These are phyloP conservation scores for Cranoglanis bouderius DNA, from an alignment of 2,113 vertebrate genomes.

Conservation along the genomic window DNA sequence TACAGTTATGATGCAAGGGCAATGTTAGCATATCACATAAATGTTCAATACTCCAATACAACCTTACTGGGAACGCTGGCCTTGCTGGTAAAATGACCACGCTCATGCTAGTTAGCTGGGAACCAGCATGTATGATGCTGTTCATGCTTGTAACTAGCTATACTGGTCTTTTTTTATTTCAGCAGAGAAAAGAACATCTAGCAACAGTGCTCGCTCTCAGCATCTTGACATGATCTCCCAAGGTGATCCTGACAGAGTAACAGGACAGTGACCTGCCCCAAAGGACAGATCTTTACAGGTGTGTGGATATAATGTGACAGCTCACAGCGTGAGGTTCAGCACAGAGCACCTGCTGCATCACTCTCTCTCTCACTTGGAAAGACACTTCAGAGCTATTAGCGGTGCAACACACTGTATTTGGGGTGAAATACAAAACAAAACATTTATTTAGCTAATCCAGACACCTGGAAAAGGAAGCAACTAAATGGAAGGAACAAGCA, in stretches of 20 bases:
- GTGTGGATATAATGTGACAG: constrained; percentile 26
- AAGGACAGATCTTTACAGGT: constrained; percentile 9
- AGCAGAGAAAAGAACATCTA: neutral
- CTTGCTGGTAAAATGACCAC: neutral
- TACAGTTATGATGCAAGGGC: neutral
- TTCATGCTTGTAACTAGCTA: neutral
- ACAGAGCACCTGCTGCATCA: neutral
- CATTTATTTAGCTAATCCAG: neutral
- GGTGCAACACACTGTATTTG: neutral
- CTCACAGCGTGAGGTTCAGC: constrained; percentile 12
- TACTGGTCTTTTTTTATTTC: neutral
- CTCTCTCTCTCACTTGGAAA: too few species aligned
- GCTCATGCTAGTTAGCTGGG: neutral
- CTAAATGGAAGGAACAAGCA: neutral
- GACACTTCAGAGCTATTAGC: neutral
- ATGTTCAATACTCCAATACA: neutral
- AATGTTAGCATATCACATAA: neutral
- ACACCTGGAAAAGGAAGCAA: neutral
- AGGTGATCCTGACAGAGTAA: neutral
- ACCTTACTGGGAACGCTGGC: neutral
- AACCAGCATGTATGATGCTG: neutral
- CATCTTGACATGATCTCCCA: constrained; percentile 11
- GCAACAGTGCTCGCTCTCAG: neutral
- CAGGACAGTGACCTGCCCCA: neutral
- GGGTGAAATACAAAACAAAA: neutral